phyloP scores from a whole-genome alignment of 2,113 vertebrate species.

The Anser brachyrhynchus region DNA sequence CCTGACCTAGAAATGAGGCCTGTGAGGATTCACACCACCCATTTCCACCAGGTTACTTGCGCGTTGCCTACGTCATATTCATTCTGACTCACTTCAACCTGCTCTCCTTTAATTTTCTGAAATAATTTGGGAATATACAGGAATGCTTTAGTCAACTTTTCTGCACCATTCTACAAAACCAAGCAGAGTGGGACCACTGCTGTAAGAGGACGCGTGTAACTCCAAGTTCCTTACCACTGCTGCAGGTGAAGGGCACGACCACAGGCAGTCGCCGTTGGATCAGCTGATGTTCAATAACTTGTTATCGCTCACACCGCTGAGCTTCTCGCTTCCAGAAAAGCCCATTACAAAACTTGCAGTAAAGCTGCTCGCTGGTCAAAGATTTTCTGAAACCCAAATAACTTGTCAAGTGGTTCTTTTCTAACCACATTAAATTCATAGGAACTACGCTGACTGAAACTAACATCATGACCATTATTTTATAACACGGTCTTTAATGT shows the following conservation, averaged over 20 bases:
- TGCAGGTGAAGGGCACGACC: neutral
- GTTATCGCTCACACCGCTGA: neutral
- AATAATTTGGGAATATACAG: neutral
- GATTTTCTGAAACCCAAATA: neutral
- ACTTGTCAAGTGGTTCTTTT: neutral
- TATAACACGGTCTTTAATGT: neutral
- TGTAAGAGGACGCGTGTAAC: neutral
- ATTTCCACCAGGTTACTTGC: neutral
- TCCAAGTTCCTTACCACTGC: neutral
- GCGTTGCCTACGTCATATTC: neutral
- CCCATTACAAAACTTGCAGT: neutral
- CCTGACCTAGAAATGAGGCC: constrained; percentile 10
- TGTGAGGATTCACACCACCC: neutral
- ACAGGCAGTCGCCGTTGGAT: neutral
- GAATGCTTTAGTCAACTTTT: neutral
- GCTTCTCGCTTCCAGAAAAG: neutral
- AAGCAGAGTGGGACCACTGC: neutral
- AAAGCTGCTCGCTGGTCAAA: neutral
- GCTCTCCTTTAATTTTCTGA: neutral
- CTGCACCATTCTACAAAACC: neutral
- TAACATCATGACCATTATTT: neutral
- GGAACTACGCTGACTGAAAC: neutral
- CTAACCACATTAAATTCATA: neutral
- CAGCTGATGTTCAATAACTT: constrained; percentile 19
- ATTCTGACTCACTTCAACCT: neutral